These are phyloP conservation scores for Notoglanidium macrostoma DNA, from an alignment of 2,797 vertebrate species.

Conservation along the genomic window DNA sequence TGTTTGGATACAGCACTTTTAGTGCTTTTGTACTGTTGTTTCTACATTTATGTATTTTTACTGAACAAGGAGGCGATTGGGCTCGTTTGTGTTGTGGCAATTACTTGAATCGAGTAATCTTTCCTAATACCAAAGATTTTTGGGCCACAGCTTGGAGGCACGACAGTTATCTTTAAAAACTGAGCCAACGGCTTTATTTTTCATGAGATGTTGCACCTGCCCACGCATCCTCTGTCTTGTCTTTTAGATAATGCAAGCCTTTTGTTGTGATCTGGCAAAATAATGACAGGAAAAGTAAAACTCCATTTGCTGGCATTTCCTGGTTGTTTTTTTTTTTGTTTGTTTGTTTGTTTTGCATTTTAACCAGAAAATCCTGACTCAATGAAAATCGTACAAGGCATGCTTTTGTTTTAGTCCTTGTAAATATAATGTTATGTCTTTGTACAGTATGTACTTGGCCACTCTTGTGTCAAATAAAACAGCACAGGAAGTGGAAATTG, in stretches of 20 bases:
- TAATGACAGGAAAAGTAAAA: slow-evolving; percentile 22
- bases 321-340: neutral
- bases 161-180: slow-evolving; percentile 26
- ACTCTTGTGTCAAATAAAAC: slow-evolving; percentile 11
- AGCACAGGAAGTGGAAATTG: slow-evolving; percentile 10
- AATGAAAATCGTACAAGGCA: neutral
- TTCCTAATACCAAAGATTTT: neutral
- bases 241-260: slow-evolving; percentile 28
- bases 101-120: neutral
- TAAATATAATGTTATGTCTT: neutral
- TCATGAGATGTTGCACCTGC: slow-evolving; percentile 12
- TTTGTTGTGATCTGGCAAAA: slow-evolving; percentile 32
- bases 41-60: slow-evolving; percentile 1
- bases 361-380: neutral
- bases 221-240: slow-evolving; percentile 23
- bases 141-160: neutral
- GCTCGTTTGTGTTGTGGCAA: neutral
- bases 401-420: slow-evolving; percentile 23
- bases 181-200: slow-evolving; percentile 18
- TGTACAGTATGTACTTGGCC: neutral
- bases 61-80: neutral
- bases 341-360: neutral
- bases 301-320: neutral
- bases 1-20: slow-evolving; percentile 9
- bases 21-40: neutral